Percentiles rank a stretch among this genome's conserved stretches.
phyloP scores from a whole-genome alignment of 2,113 vertebrate genomes.

The Nymphicus hollandicus region DNA sequence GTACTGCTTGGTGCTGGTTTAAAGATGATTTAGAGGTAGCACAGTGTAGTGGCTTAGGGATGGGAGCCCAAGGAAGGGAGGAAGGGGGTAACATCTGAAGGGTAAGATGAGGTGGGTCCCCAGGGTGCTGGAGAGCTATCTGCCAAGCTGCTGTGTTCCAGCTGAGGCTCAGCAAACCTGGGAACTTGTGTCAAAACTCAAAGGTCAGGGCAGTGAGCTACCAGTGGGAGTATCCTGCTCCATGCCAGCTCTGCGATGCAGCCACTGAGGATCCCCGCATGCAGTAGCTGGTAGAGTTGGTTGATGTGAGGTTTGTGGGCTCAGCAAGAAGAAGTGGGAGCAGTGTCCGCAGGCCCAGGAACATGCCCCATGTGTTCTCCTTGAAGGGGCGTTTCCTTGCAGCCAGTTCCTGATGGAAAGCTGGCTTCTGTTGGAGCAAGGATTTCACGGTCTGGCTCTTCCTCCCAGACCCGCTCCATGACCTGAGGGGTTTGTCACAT shows the following conservation, averaged over 20 bases:
- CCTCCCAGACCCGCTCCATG: not conserved
- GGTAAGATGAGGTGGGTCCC: not conserved
- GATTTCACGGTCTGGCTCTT: not conserved
- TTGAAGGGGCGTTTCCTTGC: not conserved
- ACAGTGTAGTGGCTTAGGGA: not conserved
- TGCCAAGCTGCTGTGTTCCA: not conserved
- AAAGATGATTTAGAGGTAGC: not conserved
- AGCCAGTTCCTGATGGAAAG: not conserved
- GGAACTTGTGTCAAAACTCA: not conserved
- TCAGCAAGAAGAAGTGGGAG: not conserved
- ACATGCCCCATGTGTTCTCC: accelerated
- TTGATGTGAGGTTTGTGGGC: not conserved
- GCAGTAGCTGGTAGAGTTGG: not conserved
- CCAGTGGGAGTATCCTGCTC: not conserved
- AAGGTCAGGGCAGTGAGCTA: not conserved
- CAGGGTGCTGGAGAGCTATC: not conserved
- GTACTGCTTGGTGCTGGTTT: not conserved
- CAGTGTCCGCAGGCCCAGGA: accelerated
- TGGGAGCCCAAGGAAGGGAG: not conserved
- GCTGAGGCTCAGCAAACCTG: not conserved
- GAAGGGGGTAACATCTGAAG: not conserved
- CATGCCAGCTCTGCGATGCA: accelerated
- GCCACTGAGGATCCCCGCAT: not conserved
- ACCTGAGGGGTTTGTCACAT: not conserved
- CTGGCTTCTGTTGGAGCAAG: not conserved